phyloP scores from a whole-genome alignment of 2,797 vertebrate genomes.

The Australoheros facetus region DNA sequence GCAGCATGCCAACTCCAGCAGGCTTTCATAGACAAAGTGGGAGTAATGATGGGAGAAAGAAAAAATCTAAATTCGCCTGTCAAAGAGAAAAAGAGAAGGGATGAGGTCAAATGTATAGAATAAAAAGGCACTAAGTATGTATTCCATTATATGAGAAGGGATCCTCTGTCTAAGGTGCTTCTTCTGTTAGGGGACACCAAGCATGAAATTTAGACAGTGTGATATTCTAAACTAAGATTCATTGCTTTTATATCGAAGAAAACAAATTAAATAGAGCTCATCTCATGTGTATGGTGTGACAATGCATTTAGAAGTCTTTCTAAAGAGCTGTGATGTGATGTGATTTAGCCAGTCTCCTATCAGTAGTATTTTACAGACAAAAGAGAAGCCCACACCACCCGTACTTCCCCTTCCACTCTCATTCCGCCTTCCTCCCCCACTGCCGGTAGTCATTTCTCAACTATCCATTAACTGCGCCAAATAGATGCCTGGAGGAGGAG shows the following conservation, averaged over 20 bases:
- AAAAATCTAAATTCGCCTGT: constrained; percentile 29
- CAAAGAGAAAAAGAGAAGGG: constrained; percentile 22
- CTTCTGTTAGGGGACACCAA: constrained; percentile 23
- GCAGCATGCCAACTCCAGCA: constrained; percentile 21
- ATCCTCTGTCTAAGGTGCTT: constrained; percentile 8
- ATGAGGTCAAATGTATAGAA: constrained; percentile 1
- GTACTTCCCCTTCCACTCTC: constrained; percentile 10
- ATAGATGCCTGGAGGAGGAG: constrained; percentile 68
- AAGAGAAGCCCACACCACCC: constrained; percentile 50
- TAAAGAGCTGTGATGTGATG: constrained; percentile 56
- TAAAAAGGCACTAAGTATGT: constrained; percentile 15
- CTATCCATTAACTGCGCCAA: constrained; percentile 73
- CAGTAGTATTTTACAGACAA: constrained; percentile 64
- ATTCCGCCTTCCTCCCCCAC: constrained; percentile 1
- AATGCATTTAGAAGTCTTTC: constrained; percentile 47
- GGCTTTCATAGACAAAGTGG: constrained; percentile 8
- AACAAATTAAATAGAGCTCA: constrained; percentile 41
- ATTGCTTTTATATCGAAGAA: constrained; percentile 37
- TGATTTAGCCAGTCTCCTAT: constrained; percentile 59
- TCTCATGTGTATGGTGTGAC: constrained; percentile 37
- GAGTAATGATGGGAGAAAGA: constrained; percentile 28
- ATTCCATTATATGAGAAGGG: constrained; percentile 41
- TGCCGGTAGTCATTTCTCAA: constrained; percentile 66
- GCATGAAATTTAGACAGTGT: constrained; percentile 37
- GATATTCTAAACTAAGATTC: constrained; percentile 52